These are phyloP conservation scores for Dysdera silvatica DNA, from an alignment of 1,140 invertebrate species.

Conservation along the genomic window DNA sequence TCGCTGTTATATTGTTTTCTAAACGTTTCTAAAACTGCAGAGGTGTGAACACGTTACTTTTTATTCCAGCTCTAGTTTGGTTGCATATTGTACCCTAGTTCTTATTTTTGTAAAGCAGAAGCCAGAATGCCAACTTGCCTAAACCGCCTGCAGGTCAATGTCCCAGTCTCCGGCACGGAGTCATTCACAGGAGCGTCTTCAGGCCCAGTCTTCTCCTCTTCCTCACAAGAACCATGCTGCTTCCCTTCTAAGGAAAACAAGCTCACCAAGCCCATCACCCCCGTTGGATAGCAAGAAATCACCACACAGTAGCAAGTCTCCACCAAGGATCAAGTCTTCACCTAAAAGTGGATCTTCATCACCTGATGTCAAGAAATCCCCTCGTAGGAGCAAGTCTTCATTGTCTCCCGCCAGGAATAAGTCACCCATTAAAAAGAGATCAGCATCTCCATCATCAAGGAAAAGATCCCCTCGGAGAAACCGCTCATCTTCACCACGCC, in stretches of 20 bases:
- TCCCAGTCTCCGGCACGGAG: slow-evolving; percentile 22
- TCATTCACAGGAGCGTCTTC: not conserved
- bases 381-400: not conserved
- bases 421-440: not conserved
- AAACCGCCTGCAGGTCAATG: slow-evolving; percentile 10
- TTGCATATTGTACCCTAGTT: slow-evolving; percentile 13
- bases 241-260: not conserved
- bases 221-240: not conserved
- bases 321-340: slow-evolving; percentile 1
- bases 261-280: not conserved
- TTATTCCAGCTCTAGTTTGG: not conserved
- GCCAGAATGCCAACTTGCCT: slow-evolving; percentile 6
- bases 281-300: no score
- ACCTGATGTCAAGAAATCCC: slow-evolving; percentile 3
- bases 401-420: slow-evolving; percentile 6
- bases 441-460: not conserved
- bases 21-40: no score
- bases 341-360: slow-evolving; percentile 12
- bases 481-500: slow-evolving; percentile 23
- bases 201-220: no score
- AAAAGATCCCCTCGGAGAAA: slow-evolving; percentile 8
- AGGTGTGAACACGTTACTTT: not conserved
- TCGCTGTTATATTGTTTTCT: no score
- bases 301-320: slow-evolving; percentile 14
- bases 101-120: slow-evolving; percentile 12